Evolutionary conservation across 2,113 vertebrate species (phyloP), one percentile per base, ranked within the genome.

Genomic region (Takifugu flavidus): DNA sequence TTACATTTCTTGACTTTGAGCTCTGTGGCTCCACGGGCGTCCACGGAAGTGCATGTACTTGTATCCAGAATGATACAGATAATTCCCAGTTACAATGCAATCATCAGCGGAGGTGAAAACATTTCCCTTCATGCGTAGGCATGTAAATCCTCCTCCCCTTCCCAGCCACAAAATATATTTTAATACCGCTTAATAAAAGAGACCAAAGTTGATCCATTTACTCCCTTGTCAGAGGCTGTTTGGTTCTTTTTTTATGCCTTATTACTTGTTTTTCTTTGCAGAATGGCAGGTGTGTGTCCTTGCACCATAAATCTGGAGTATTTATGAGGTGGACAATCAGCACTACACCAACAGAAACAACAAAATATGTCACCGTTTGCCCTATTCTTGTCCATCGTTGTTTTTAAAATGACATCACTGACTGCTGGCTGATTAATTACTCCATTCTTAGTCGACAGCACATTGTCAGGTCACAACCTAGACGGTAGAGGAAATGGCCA

Each of bases 331-430:
- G n/a, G 56, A 14, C 62, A 54, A 55, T 73, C 57, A 70, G 20
- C 62, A 39, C 26, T 53, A 4, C 70, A 49, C 60, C 47, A 49
- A 5, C 78, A 83, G 77, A 76, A 81, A 76, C 73, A 83, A 77
- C 82, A 78, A 73, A 75, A 66, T 63, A 67, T 72, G 53, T 70
- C 77, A 72, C 57, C 20, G 66, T 71, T 59, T 12, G 47, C 47
- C 26, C 53, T 58, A 74, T 79, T 79, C 65, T 66, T 62, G 47
- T 78, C 72, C 51, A 62, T 5, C 4, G 8, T 12, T 77, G 80
- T 85, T 86, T 86, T 61, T 71, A 64, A 50, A 78, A 46, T 89
- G 86, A 90, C 86, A 86, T 89, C 86, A 87, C 64, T 52, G 69
- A 67, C 74, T 15, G 5, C 67, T 72, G 46, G 61, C 60, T 88